Evolutionary conservation across 1,140 invertebrate genomes (phyloP).

Genomic region (Ostrea denselamellosa): DNA sequence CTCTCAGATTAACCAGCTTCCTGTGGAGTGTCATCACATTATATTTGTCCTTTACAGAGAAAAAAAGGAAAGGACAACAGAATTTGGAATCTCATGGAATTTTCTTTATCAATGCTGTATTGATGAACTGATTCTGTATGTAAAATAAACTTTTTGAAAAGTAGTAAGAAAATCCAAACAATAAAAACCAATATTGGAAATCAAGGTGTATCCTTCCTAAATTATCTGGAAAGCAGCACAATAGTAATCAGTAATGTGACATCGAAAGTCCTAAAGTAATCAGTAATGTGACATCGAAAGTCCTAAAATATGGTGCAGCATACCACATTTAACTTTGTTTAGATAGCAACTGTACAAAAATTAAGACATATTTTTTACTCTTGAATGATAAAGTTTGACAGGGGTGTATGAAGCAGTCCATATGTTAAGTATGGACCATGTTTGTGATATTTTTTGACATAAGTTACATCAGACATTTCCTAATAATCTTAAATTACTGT

Average conservation of each 20-base stretch:
- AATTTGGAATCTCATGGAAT: background rate
- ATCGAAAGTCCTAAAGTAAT: background rate
- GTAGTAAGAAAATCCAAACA: background rate
- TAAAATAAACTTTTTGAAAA: background rate
- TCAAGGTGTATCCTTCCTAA: background rate
- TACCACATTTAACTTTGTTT: background rate
- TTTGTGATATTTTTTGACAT: constrained; percentile 51
- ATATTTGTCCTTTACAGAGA: background rate
- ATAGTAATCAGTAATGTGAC: background rate
- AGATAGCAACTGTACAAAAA: constrained; percentile 38
- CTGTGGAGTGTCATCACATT: constrained; percentile 42
- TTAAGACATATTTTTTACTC: constrained; percentile 34
- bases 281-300: background rate
- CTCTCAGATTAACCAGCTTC: constrained; percentile 42
- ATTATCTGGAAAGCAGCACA: background rate
- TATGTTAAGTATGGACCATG: constrained; percentile 47
- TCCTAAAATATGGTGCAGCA: background rate
- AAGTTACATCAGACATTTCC: constrained; percentile 53
- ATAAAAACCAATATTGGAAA: background rate
- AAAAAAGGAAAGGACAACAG: background rate
- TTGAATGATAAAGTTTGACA: constrained; percentile 40
- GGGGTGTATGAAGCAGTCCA: constrained; percentile 7
- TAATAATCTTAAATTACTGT: constrained; percentile 38
- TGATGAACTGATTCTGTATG: background rate
- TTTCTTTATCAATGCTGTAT: background rate